phyloP scores from a whole-genome alignment of 2,113 vertebrate genomes.

The Rhineura floridana region DNA sequence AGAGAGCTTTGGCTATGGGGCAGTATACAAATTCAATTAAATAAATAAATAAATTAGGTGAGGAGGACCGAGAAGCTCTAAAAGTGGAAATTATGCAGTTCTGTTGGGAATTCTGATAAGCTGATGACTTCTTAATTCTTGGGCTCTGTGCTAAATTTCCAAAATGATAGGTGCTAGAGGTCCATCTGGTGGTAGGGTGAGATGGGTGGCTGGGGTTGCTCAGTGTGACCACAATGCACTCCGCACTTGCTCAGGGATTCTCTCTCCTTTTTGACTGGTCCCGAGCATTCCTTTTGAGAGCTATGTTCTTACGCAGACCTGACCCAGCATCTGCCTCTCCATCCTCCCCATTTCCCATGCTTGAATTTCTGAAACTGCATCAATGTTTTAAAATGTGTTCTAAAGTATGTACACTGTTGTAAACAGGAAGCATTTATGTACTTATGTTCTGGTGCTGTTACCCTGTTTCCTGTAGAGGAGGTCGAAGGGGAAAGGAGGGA shows the following conservation, averaged over 20 bases:
- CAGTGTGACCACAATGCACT: background rate
- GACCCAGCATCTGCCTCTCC: background rate
- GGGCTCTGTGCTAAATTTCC: background rate
- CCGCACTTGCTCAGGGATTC: background rate
- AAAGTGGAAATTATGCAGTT: background rate
- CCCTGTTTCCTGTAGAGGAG: background rate
- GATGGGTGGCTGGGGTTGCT: background rate
- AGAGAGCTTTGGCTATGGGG: too few species aligned
- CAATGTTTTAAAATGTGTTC: background rate
- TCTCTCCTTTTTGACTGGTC: background rate
- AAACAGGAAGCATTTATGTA: background rate
- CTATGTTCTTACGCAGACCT: background rate
- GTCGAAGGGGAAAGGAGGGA: background rate
- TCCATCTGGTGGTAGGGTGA: too few species aligned
- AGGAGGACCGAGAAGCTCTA: background rate
- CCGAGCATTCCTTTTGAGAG: background rate
- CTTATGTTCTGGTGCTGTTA: background rate
- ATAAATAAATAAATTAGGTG: too few species aligned
- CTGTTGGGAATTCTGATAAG: background rate
- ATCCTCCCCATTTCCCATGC: background rate
- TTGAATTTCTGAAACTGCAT: background rate
- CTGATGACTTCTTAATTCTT: background rate
- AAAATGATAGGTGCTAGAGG: background rate
- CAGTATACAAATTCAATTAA: too few species aligned
- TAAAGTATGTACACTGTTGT: background rate